phyloP scores from a whole-genome alignment of 2,888 invertebrate genomes.

The Phyllotreta cruciferae region DNA sequence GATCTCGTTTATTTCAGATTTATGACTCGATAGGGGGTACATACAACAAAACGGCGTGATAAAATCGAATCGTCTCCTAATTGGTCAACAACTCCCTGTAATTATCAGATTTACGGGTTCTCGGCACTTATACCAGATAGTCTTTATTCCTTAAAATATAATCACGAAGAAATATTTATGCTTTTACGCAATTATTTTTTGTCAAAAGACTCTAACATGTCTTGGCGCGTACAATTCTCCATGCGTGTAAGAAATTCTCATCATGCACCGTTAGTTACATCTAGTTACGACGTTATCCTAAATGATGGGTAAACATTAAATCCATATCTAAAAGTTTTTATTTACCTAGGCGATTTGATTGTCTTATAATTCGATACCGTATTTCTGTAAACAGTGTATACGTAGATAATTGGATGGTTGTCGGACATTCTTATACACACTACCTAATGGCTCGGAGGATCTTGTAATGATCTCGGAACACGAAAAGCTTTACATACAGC shows the following conservation, averaged over 20 bases:
- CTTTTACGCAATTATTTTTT: too few species aligned
- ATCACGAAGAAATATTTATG: too few species aligned
- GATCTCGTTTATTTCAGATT: constrained; percentile 18
- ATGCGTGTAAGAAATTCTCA: too few species aligned
- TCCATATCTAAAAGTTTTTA: constrained; percentile 23
- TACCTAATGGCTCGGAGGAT: constrained; percentile 49
- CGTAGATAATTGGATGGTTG: constrained; percentile 49
- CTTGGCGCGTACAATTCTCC: too few species aligned
- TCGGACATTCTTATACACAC: constrained; percentile 44
- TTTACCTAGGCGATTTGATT: constrained; percentile 39
- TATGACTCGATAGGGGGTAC: constrained; percentile 12
- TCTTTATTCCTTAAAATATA: too few species aligned
- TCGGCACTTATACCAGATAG: too few species aligned
- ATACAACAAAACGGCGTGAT: constrained; percentile 5
- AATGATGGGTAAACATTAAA: constrained; percentile 7
- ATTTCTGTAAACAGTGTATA: constrained; percentile 44
- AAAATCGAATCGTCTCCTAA: constrained; percentile 17
- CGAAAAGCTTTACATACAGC: constrained; percentile 42
- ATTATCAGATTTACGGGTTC: too few species aligned
- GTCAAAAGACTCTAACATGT: too few species aligned
- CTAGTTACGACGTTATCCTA: not conserved
- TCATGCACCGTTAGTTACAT: too few species aligned
- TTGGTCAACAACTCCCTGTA: constrained; percentile 16
- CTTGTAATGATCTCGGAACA: constrained; percentile 50
- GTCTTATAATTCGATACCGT: constrained; percentile 49